phyloP scores from a whole-genome alignment of 1,140 invertebrate genomes.

The Thereuonema tuberculata region DNA sequence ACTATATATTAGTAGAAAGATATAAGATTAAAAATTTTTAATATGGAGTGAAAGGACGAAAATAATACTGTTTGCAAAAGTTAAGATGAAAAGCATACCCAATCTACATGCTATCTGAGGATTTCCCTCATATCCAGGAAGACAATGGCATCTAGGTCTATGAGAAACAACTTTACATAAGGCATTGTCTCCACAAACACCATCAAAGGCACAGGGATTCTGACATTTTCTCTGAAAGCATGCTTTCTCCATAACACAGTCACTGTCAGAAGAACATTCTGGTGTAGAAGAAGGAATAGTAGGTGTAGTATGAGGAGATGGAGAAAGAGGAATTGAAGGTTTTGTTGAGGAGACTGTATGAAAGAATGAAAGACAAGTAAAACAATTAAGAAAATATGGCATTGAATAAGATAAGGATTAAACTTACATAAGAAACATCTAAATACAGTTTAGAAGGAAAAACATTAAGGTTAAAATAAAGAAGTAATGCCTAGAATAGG shows the following conservation, averaged over 20 bases:
- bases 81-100: conserved; percentile 19
- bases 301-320: conserved; percentile 40
- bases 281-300: conserved; percentile 44
- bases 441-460: no score
- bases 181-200: neutral
- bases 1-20: no score
- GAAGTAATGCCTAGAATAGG: no score
- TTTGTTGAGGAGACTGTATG: no score
- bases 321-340: no score
- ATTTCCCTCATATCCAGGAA: conserved; percentile 16
- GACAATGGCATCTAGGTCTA: neutral
- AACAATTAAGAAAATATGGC: no score
- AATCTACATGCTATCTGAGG: conserved; percentile 9
- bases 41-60: neutral
- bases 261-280: neutral
- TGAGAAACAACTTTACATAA: neutral
- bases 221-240: neutral
- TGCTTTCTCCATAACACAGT: neutral
- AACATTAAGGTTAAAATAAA: no score
- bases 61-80: conserved; percentile 14
- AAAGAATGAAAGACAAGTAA: no score
- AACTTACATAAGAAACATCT: no score
- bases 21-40: neutral
- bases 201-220: neutral
- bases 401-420: no score